These are phyloP conservation scores for Hyperoplus lanceolatus DNA, from an alignment of 2,797 vertebrate species.

Conservation along the genomic window DNA sequence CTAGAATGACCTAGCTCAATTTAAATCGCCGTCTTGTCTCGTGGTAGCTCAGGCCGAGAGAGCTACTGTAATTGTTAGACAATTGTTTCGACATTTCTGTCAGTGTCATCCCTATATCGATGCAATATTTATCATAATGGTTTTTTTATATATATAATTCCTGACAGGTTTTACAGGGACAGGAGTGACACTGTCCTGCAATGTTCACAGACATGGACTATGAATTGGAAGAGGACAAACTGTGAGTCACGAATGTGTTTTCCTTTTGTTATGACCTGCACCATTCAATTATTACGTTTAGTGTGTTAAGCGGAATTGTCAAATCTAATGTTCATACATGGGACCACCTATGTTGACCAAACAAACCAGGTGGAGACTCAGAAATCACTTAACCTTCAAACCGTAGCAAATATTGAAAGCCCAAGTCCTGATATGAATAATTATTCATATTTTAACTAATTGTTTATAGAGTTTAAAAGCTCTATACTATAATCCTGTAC, in stretches of 20 bases:
- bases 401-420: neutral
- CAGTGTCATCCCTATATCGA: neutral
- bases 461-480: neutral
- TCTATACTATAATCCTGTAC: neutral
- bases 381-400: neutral
- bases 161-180: constrained; percentile 40
- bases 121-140: neutral
- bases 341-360: neutral
- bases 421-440: neutral
- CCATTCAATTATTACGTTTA: neutral
- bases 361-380: no score
- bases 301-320: neutral
- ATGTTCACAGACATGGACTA: constrained; percentile 98
- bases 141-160: neutral
- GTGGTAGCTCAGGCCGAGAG: neutral
- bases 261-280: neutral
- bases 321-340: neutral
- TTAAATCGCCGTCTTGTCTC: rapidly evolving
- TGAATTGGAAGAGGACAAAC: constrained; percentile 97
- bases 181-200: constrained; percentile 41
- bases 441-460: neutral
- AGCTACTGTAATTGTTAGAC: neutral
- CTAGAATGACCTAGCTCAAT: rapidly evolving
- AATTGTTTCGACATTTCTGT: neutral
- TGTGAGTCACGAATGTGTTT: constrained; percentile 86